Conservation (phyloP, 1,140 invertebrate species). For the Sipha flava region DNA sequence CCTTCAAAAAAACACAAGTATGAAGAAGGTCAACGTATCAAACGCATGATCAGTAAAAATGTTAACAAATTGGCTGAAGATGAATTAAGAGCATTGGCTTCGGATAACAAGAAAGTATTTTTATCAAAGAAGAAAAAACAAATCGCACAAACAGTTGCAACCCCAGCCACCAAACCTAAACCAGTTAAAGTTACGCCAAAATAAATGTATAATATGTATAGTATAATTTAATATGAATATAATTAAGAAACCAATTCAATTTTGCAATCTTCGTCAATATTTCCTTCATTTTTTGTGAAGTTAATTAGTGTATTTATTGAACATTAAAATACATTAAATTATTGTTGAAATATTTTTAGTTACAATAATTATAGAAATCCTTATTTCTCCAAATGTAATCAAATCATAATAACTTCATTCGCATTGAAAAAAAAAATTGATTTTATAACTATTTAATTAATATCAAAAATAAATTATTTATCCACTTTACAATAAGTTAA, state of each 20-base stretch:
- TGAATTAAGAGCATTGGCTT: conserved; percentile 51
- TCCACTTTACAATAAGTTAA: too few species aligned
- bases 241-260: not conserved
- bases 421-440: too few species aligned
- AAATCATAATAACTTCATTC: too few species aligned
- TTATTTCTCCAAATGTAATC: too few species aligned
- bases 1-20: conserved; percentile 53
- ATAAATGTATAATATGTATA: not conserved
- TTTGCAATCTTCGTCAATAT: not conserved
- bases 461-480: too few species aligned
- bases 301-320: too few species aligned
- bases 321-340: too few species aligned
- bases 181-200: not conserved
- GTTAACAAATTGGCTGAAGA: conserved; percentile 54
- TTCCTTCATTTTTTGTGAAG: too few species aligned
- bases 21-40: conserved; percentile 52
- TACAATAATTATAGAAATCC: too few species aligned
- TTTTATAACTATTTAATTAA: too few species aligned
- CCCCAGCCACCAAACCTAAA: not conserved
- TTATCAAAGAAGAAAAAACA: conserved; percentile 42
- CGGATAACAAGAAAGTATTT: conserved; percentile 46
- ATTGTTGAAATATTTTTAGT: too few species aligned
- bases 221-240: not conserved
- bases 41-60: conserved; percentile 53
- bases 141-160: not conserved